Conservation (phyloP, 2,888 invertebrate species). For the Conus canariensis region DNA sequence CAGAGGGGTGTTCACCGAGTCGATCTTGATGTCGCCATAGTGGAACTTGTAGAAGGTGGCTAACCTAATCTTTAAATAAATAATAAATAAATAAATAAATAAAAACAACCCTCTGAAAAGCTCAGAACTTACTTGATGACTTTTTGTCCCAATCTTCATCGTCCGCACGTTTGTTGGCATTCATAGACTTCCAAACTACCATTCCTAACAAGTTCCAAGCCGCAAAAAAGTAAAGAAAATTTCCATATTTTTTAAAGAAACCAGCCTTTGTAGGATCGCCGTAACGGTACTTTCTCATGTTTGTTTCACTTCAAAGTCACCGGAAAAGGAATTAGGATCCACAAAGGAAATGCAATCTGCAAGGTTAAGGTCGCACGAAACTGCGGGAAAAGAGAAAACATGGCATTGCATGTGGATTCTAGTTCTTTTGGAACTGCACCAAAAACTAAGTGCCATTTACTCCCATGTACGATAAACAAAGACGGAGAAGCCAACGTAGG, state of each 20-base stretch:
- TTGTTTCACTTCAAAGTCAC: neutral
- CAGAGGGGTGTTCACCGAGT: no score
- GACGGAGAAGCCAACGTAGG: constrained; percentile 62
- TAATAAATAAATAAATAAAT: no score
- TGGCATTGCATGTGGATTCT: constrained; percentile 49
- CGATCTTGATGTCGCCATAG: no score
- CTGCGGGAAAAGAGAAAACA: constrained; percentile 43
- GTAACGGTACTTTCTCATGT: constrained; percentile 56
- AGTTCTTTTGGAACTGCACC: constrained; percentile 37
- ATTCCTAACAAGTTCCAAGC: constrained; percentile 57
- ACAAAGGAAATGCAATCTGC: no score
- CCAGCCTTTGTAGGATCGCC: constrained; percentile 45
- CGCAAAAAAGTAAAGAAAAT: constrained; percentile 50
- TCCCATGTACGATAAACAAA: constrained; percentile 64
- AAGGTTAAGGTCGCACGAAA: constrained; percentile 39
- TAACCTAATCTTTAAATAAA: no score
- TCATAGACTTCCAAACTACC: constrained; percentile 41
- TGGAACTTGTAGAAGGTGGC: no score
- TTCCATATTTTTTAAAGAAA: constrained; percentile 40
- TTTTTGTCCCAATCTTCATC: constrained; percentile 50
- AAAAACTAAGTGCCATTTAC: constrained; percentile 54
- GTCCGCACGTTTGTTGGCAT: constrained; percentile 32
- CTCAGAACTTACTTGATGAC: constrained; percentile 29
- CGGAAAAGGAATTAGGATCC: constrained; percentile 14
- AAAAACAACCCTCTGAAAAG: no score